These are phyloP conservation scores for Spheniscus humboldti DNA, from an alignment of 2,797 vertebrate species.

Conservation along the genomic window DNA sequence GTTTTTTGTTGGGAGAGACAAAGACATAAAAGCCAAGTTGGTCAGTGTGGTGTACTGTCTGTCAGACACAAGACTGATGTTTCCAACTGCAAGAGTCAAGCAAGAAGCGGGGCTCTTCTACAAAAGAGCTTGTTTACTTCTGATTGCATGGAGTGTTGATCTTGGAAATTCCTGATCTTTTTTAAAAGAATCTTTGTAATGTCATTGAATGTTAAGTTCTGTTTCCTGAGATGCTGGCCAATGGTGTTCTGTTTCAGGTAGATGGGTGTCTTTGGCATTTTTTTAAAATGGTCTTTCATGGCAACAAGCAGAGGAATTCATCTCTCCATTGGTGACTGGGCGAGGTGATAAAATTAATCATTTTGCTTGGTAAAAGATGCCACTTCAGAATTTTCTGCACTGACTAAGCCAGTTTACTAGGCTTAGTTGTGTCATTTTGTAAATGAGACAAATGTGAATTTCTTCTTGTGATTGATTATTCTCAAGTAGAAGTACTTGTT, in stretches of 20 bases:
- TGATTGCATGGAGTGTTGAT: neutral
- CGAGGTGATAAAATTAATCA: neutral
- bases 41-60: neutral
- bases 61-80: fast-evolving
- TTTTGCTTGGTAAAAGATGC: neutral
- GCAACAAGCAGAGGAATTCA: neutral
- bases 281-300: neutral
- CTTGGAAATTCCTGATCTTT: neutral
- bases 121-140: neutral
- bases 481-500: neutral
- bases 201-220: neutral
- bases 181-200: neutral
- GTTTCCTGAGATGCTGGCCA: neutral
- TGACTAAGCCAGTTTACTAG: neutral
- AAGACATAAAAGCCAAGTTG: neutral
- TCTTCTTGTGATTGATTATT: neutral
- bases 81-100: neutral
- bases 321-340: neutral
- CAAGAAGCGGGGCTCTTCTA: neutral
- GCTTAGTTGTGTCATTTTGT: neutral
- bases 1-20: neutral
- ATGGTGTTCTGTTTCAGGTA: neutral
- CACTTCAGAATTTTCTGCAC: neutral
- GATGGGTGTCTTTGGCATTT: neutral
- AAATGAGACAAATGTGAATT: neutral